A percentile compares a stretch with the other conserved stretches of the same genome.
Conservation (phyloP, 2,113 vertebrate genomes). For the Formicarius rufipectus region DNA sequence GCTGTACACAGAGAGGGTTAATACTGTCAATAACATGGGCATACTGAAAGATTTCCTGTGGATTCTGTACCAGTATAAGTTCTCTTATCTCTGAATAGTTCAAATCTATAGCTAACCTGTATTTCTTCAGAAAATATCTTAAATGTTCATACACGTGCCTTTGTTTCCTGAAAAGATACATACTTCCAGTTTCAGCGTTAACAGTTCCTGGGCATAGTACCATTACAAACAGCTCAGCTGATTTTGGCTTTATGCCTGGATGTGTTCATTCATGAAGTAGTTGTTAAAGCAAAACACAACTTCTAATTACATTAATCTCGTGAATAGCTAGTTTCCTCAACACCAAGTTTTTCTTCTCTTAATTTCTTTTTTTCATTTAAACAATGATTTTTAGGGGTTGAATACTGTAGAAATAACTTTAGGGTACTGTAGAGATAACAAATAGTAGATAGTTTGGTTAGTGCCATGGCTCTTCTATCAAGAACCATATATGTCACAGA, state of each 20-base stretch:
- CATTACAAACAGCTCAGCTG: conserved; percentile 45
- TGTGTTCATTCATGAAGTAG: conserved; percentile 58
- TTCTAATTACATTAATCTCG: conserved; percentile 30
- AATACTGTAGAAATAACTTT: not conserved
- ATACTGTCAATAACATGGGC: not conserved
- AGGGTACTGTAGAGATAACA: not conserved
- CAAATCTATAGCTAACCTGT: not conserved
- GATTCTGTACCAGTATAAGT: not conserved
- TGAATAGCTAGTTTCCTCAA: not conserved
- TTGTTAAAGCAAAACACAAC: conserved; percentile 28
- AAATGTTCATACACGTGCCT: not conserved
- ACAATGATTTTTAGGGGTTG: not conserved
- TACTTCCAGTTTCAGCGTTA: not conserved
- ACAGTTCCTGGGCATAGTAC: conserved; percentile 35
- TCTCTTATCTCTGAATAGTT: not conserved
- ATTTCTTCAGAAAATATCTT: not conserved
- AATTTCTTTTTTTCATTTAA: not conserved
- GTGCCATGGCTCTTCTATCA: not conserved
- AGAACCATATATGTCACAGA: not conserved
- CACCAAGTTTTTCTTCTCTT: not conserved
- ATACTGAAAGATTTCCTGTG: not conserved
- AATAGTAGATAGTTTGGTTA: not conserved
- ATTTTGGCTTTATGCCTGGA: conserved; percentile 54
- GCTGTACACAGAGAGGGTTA: not conserved
- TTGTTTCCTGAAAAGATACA: conserved; percentile 18